These are phyloP conservation scores for Actias luna DNA, from an alignment of 2,888 invertebrate genomes.

Conservation along the genomic window DNA sequence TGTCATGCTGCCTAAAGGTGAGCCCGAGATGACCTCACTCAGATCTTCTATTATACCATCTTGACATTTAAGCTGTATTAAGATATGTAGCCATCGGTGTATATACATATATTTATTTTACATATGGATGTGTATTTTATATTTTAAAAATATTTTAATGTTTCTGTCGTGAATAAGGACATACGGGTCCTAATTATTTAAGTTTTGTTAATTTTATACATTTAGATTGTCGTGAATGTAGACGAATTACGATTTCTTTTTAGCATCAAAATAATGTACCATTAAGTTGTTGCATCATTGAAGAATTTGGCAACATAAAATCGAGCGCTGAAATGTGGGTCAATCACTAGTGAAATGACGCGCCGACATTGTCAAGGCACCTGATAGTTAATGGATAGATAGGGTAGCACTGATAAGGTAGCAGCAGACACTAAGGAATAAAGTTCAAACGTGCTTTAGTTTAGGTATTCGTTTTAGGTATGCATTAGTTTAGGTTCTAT, in stretches of 20 bases:
- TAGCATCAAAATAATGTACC: not conserved
- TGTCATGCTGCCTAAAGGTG: constrained; percentile 20
- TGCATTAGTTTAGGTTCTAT: no score
- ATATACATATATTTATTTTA: constrained; percentile 6
- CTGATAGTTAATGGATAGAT: not conserved
- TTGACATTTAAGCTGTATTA: constrained; percentile 39
- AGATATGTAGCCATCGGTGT: not conserved
- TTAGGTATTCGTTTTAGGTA: no score
- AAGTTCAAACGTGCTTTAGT: not conserved
- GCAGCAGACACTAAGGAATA: not conserved
- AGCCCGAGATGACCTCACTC: constrained; percentile 40
- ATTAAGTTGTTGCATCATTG: not conserved
- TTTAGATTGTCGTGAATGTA: not conserved
- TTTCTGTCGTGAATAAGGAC: not conserved
- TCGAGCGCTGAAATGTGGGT: not conserved
- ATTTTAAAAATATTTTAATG: not conserved
- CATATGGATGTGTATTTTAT: not conserved
- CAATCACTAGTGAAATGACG: not conserved
- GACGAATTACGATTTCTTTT: not conserved
- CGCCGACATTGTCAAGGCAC: not conserved
- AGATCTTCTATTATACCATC: constrained; percentile 30
- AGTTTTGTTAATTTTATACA: not conserved
- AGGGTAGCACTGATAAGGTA: not conserved
- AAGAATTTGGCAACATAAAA: not conserved
- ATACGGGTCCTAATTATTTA: not conserved